A percentile compares a stretch with the other conserved stretches of the same genome.
Evolutionary conservation across 2,797 vertebrate genomes (phyloP).

Genomic region (Sorex maritimensis): DNA sequence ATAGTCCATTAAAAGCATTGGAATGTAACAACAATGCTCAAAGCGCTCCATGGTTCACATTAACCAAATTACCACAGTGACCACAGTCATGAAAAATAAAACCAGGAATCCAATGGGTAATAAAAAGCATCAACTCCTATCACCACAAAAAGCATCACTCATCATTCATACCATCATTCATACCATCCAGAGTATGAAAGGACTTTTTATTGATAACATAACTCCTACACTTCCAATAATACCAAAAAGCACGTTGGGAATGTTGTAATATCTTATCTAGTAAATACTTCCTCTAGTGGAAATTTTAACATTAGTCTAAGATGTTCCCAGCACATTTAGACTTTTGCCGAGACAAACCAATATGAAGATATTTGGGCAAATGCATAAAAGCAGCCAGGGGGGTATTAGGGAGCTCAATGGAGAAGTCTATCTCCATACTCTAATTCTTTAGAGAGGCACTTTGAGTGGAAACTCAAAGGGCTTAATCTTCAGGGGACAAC

Average conservation of each 20-base stretch:
- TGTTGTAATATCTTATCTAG: not conserved
- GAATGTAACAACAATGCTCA: not conserved
- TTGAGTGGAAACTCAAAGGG: not conserved
- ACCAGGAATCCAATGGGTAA: not conserved
- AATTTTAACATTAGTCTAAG: not conserved
- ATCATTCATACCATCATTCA: too few relatives aligned
- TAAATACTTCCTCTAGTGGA: not conserved
- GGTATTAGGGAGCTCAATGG: not conserved
- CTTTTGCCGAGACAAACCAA: not conserved
- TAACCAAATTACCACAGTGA: not conserved
- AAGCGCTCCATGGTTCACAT: conserved; percentile 13
- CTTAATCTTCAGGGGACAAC: not conserved
- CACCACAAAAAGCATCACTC: not conserved
- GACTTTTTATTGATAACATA: conserved; percentile 11
- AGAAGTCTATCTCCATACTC: not conserved
- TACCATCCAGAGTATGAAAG: not conserved
- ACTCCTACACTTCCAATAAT: not conserved
- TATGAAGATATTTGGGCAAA: not conserved
- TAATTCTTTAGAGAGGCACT: not conserved
- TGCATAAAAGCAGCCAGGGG: not conserved
- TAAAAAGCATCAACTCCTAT: not conserved
- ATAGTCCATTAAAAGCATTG: not conserved
- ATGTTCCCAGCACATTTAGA: not conserved
- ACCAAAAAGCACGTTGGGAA: not conserved
- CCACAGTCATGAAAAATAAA: not conserved